Base-by-base conservation (phyloP, 2,888 invertebrate genomes). In the Athalia circularis region DNA sequence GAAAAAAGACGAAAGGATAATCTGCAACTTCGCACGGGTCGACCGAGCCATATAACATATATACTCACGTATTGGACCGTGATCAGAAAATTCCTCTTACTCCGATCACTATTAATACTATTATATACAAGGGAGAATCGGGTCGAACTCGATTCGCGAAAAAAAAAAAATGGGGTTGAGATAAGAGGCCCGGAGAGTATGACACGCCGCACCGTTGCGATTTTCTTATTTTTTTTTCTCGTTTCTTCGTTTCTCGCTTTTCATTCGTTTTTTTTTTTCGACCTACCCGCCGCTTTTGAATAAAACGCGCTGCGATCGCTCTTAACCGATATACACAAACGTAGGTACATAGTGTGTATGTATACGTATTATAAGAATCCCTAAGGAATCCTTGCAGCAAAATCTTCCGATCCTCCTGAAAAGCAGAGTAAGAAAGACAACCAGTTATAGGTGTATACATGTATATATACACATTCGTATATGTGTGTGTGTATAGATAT, bases 21-120 rank as follows among this genome's bases (percentile, higher is more conserved):
- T 29, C 29, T 29, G 29, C 29, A 29, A 29, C 29, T 83, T 82
- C 75, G 84, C 83, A 80, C 83, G 65, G 79, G 79, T 29, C 29
- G 29, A 2, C 1, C 29, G 29, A 29, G 29, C 29, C 29, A 2
- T 29, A 29, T 29, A 29, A 29, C 29, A 29, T 29, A 29, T 29
- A 29, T 29, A 0, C 2, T 0, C 29, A 29, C 1, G 29, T 29
- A 29, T 29, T 29, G 29, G 29, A 29, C 29, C 29, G 29, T 83
- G 83, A 82, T 82, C 85, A 85, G 84, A 85, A 85, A 85, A 86
- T 87, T 86, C 84, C 83, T 83, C 70, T 78, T 80, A 72, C 78
- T 78, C 80, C 29, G 29, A 29, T 29, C 29, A 29, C 29, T 29
- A 29, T 29, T 29, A 29, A 29, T 29, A 29, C 29, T 29, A 29